Evolutionary conservation across 2,797 vertebrate genomes (phyloP), one percentile per base, ranked within the genome.

Genomic region (Typhlichthys eigenmanni): DNA sequence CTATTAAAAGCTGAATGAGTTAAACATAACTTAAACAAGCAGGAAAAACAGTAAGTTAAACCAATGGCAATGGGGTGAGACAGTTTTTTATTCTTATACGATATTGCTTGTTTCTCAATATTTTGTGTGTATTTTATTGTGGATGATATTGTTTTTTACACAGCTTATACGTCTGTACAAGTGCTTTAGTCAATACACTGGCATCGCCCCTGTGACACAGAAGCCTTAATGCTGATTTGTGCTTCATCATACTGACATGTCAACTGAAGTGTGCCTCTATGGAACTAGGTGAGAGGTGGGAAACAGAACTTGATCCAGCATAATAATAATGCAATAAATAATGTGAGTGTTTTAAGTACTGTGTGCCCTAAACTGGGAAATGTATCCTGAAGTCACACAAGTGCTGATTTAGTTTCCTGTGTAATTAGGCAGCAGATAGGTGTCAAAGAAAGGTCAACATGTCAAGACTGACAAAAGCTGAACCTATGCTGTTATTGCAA

Each of bases 401-500:
- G 66, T 13, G 49, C 34, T 66, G 8, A 11, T 59, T 68, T 74
- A 54, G 46, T 72, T 81, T 71, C 60, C 7, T 14, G 54, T 11
- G 47, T 58, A 13, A 52, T 58, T 52, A 16, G 3, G 11, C 43
- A 11, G 8, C 16, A 24, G 19, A 5, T 52, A 16, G 19, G 17
- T 12, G 16, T 11, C 50, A 43, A 32, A 59, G 46, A 43, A 59
- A 69, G 54, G n/a, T 1, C 17, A 63, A 57, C 61, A 51, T n/a
- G 51, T 70, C 75, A 61, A 13, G 60, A 73, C 47, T 54, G 29
- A 14, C 34, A 19, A 59, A 57, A 2, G 12, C 45, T 29, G 29
- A 64, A 71, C 85, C 72, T 64, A 46, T 63, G 75, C 73, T 79
- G 72, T 54, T 45, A 66, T 74, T 57, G 16, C 62, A 67, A 69